Conservation (phyloP, 2,797 vertebrate genomes). For the Hemitrygon akajei region DNA sequence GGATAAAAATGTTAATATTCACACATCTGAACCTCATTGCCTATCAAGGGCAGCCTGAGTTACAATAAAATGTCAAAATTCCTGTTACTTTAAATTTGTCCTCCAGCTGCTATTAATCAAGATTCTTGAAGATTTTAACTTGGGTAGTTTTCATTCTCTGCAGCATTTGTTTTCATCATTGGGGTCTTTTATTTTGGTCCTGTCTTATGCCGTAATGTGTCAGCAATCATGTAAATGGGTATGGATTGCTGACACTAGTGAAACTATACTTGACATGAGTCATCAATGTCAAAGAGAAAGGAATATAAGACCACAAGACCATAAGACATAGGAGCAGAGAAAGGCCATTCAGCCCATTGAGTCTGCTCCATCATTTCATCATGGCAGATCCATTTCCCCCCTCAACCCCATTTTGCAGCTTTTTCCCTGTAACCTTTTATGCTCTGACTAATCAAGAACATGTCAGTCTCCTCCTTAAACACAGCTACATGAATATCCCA, state of each 20-base stretch:
- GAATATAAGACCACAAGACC: neutral
- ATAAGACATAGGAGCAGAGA: too few relatives aligned
- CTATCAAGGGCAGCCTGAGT: neutral
- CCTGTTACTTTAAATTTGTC: conserved; percentile 8
- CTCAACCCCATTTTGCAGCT: too few relatives aligned
- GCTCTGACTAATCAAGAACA: too few relatives aligned
- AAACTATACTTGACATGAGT: neutral
- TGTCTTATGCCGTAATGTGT: neutral
- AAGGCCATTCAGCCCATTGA: too few relatives aligned
- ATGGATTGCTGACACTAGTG: neutral
- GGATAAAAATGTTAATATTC: neutral
- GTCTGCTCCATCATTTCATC: too few relatives aligned
- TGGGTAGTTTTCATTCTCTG: conserved; percentile 9
- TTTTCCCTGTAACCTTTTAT: too few relatives aligned
- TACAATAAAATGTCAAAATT: conserved; percentile 28
- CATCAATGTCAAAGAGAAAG: neutral
- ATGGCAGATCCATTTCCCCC: too few relatives aligned
- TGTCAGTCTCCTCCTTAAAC: too few relatives aligned
- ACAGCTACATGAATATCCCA: too few relatives aligned
- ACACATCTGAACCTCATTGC: neutral
- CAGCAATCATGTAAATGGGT: neutral
- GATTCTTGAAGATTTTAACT: conserved; percentile 1
- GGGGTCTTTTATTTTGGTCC: conserved; percentile 9
- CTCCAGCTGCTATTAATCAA: conserved; percentile 19
- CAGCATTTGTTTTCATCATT: conserved; percentile 1